These are phyloP conservation scores for Hylaea fasciaria DNA, from an alignment of 2,888 invertebrate genomes.

Conservation along the genomic window DNA sequence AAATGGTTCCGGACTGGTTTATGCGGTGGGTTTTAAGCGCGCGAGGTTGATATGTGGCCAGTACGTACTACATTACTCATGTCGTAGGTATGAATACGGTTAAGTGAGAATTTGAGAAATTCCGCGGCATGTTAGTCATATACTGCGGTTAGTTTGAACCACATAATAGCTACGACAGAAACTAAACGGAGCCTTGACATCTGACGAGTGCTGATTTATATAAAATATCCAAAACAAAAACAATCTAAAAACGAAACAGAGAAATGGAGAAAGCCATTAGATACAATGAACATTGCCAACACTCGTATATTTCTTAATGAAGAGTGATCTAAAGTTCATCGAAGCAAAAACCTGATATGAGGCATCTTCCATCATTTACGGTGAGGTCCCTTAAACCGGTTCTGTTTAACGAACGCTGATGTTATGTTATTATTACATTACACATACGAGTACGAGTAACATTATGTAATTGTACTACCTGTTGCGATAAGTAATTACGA, in stretches of 20 bases:
- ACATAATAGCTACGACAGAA: constrained; percentile 17
- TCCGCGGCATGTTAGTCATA: constrained; percentile 30
- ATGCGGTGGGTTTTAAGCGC: constrained; percentile 31
- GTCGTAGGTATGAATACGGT: constrained; percentile 6
- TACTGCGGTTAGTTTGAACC: constrained; percentile 16
- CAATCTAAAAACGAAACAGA: no score
- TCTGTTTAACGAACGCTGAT: constrained; percentile 1
- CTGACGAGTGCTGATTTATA: no score
- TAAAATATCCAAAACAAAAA: no score
- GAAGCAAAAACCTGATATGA: no score
- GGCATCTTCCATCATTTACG: constrained; percentile 1
- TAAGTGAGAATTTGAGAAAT: constrained; percentile 17
- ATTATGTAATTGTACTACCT: no score
- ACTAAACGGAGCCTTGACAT: neutral
- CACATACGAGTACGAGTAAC: no score
- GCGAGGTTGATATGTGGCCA: neutral
- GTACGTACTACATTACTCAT: constrained; percentile 3
- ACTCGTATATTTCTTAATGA: no score
- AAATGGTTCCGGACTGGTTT: constrained; percentile 37
- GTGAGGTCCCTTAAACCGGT: constrained; percentile 30
- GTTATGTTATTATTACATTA: neutral
- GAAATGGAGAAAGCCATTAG: no score
- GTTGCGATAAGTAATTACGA: no score
- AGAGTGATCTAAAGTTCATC: no score
- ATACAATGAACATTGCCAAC: no score